Percentiles rank a stretch among this genome's conserved stretches.
These are phyloP conservation scores for Drosophila mercatorum DNA, from an alignment of 2,888 invertebrate species.

Conservation along the genomic window DNA sequence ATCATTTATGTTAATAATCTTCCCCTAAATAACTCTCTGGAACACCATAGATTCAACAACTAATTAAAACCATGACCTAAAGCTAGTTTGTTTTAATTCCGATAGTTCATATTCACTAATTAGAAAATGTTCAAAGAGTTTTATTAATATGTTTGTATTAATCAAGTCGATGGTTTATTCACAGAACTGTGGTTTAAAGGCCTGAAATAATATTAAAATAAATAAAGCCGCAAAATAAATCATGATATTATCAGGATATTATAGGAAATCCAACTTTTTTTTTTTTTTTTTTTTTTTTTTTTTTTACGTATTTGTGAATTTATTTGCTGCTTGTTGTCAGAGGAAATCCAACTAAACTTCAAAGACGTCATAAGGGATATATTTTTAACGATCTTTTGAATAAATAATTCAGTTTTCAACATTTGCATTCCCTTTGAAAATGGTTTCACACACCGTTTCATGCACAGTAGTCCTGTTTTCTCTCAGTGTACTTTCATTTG, in stretches of 20 bases:
- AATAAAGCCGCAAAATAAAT: neutral
- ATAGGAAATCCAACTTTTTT: neutral
- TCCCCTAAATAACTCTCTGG: neutral
- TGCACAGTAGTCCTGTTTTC: neutral
- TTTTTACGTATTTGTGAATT: too few species aligned
- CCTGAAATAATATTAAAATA: neutral
- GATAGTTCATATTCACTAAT: neutral
- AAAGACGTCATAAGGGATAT: too few species aligned
- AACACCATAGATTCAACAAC: neutral
- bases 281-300: too few species aligned
- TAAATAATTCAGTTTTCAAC: too few species aligned
- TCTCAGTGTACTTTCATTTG: conserved; percentile 3
- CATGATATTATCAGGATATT: too few species aligned
- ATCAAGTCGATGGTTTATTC: neutral
- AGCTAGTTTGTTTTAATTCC: neutral
- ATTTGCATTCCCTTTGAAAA: neutral
- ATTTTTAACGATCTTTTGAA: too few species aligned
- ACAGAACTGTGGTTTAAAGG: neutral
- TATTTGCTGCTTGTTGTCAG: too few species aligned
- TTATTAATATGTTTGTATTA: neutral
- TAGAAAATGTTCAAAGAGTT: neutral
- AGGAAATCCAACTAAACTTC: too few species aligned
- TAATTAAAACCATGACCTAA: neutral
- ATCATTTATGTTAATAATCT: neutral
- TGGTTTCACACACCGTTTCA: neutral